Base-by-base conservation (phyloP, 2,113 vertebrate genomes). In the Isurus oxyrinchus region DNA sequence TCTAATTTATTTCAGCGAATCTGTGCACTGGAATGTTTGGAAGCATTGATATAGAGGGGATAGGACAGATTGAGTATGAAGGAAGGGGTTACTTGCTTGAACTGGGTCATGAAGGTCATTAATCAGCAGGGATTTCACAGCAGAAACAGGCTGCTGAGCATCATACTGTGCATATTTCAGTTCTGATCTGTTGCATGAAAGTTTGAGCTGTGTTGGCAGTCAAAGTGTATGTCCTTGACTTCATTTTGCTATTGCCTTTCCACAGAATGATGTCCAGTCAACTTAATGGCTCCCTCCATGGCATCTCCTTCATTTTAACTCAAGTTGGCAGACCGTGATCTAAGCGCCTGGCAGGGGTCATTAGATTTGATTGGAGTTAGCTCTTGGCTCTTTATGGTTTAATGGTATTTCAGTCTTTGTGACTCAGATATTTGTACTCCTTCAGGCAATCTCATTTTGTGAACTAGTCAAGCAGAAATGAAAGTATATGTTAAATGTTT, bases 301-400 rank as follows among this genome's bases (percentile, higher is more conserved):
- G 97, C 97, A 97, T 97, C 97, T 97, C 97, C 44, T 98, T 97
- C 10, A 66, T 19, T 94, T 95, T 67, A 95, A 98, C 98, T 98
- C 97, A 97, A 61, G 97, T 97, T 97, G 97, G 96, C 97, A 97
- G 96, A 96, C 96, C 96, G 14, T 97, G 97, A 97, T 98, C 97
- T 98, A 96, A 96, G 97, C 97, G 97, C 97, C 97, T 97, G 97
- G 97, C 97, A 96, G 97, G 97, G 97, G 98, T 98, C 98, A 97
- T 97, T 97, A 97, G 97, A 97, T 97, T 97, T 97, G 97, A 97
- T 97, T 97, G 97, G 97, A 97, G 97, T 96, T 97, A 97, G 97
- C 97, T 97, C 97, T 97, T 97, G 97, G 97, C 97, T 97, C 96
- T 97, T 96, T 49, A 69, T 53, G 40, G 21, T 69, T 69, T 69